Base-by-base conservation (phyloP, 2,113 vertebrate genomes). In the Grus americana region DNA sequence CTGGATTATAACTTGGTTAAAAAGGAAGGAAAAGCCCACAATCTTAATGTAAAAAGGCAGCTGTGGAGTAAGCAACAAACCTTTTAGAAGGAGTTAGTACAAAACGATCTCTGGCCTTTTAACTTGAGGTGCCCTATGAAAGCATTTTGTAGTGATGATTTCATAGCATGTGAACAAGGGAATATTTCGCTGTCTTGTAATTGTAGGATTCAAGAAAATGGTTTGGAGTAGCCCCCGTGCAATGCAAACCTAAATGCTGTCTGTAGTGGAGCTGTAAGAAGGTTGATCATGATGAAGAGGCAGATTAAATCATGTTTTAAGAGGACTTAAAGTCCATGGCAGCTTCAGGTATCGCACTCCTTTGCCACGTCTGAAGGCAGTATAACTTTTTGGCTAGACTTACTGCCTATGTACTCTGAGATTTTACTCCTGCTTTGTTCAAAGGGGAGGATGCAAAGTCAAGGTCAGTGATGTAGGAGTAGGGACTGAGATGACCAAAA, bases 81-180 rank as follows among this genome's bases (percentile, higher is more conserved):
- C 74, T 75, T 90, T 78, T 32, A 44, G 38, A 42, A 7, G 16
- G 6, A 3, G 1, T 78, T 86, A 44, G 30, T 66, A 38, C 40
- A 42, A 58, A 83, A 83, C 73, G n/a, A 58, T 90, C 24, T 29
- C 29, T 78, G 22, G 26, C 50, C 16, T 50, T 61, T 29, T 34
- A 58, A 59, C n/a, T 70, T 5, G 0, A 9, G 42, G 4, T 72
- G 42, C 32, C 12, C n/a, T 49, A 44, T 0, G 0, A 68, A 75
- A 55, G 23, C 49, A 54, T 42, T 42, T 42, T 42, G 15, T 58
- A 38, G 27, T 18, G 20, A 30, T 87, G 29, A 67, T 86, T 93
- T 91, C 46, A 29, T 46, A 42, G 55, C n/a, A 21, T 52, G 70
- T 86, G 63, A n/a, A 71, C 79, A 90, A 34, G 12, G 50, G 46